These are phyloP conservation scores for Asobara japonica DNA, from an alignment of 1,140 invertebrate species.

Conservation along the genomic window DNA sequence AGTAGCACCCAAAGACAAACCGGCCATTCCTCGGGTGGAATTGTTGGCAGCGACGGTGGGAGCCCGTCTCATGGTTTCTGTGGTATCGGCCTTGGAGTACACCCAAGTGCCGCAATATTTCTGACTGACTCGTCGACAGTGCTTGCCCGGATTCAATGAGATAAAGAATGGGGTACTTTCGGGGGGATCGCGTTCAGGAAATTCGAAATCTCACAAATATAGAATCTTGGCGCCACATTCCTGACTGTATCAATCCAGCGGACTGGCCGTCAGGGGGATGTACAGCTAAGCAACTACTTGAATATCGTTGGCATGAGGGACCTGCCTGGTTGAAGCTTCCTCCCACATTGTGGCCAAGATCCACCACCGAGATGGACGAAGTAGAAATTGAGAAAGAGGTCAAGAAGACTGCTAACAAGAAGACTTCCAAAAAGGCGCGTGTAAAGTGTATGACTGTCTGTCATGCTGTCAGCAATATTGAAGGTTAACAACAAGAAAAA, in stretches of 20 bases:
- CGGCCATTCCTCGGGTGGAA: conserved; percentile 53
- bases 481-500: no score
- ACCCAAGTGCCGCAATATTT: conserved; percentile 15
- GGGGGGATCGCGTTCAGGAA: conserved; percentile 43
- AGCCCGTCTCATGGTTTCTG: conserved; percentile 48
- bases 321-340: conserved; percentile 44
- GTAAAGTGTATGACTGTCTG: no score
- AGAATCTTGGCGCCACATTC: conserved; percentile 39
- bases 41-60: conserved; percentile 59
- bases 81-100: conserved; percentile 37
- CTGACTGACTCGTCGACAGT: conserved; percentile 41
- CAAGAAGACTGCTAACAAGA: no score
- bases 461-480: no score
- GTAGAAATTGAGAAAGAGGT: no score
- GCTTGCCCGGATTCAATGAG: conserved; percentile 38
- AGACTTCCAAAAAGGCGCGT: no score
- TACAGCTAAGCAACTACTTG: conserved; percentile 36
- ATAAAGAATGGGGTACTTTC: conserved; percentile 38
- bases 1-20: conserved; percentile 52
- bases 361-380: no score
- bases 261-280: conserved; percentile 51
- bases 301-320: conserved; percentile 49
- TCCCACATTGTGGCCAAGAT: no score
- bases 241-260: conserved; percentile 39
- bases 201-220: conserved; percentile 12